These are phyloP conservation scores for Caenorhabditis doughertyi DNA, from an alignment of 2,888 invertebrate genomes.

Conservation along the genomic window DNA sequence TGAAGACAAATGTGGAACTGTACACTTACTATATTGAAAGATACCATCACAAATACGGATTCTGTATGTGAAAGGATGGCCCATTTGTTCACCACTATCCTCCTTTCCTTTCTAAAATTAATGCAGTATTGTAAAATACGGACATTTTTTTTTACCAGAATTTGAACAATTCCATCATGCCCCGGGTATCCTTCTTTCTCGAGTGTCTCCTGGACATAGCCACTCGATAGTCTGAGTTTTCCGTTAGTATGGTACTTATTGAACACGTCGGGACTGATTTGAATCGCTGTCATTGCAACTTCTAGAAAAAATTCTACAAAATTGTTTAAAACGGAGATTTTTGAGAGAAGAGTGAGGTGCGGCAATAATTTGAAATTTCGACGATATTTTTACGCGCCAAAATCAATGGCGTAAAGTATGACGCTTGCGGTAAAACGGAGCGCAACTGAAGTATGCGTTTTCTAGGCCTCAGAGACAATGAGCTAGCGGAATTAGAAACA, in stretches of 20 bases:
- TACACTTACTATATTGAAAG: conserved; percentile 49
- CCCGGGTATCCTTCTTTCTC: conserved; percentile 51
- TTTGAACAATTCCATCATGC: conserved; percentile 54
- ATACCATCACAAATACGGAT: conserved; percentile 53
- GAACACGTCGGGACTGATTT: conserved; percentile 34
- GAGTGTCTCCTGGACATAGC: conserved; percentile 45
- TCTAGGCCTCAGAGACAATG: background rate
- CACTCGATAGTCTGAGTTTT: conserved; percentile 45
- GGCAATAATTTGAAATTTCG: background rate
- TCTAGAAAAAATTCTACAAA: background rate
- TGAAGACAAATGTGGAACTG: background rate
- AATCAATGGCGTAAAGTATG: conserved; percentile 27
- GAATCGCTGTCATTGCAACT: conserved; percentile 35
- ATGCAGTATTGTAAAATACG: background rate
- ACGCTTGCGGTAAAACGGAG: conserved; percentile 44
- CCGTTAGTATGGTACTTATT: conserved; percentile 58
- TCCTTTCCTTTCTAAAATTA: conserved; percentile 52
- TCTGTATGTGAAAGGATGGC: conserved; percentile 37
- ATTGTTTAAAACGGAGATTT: background rate
- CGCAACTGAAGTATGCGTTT: background rate
- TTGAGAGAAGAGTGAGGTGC: background rate
- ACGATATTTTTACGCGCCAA: conserved; percentile 37
- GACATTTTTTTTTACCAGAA: conserved; percentile 42
- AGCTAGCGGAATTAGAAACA: background rate
- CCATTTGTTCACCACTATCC: conserved; percentile 30